Evolutionary conservation across 2,888 invertebrate genomes (phyloP).

Genomic region (Gymnoscelis rufifasciata): DNA sequence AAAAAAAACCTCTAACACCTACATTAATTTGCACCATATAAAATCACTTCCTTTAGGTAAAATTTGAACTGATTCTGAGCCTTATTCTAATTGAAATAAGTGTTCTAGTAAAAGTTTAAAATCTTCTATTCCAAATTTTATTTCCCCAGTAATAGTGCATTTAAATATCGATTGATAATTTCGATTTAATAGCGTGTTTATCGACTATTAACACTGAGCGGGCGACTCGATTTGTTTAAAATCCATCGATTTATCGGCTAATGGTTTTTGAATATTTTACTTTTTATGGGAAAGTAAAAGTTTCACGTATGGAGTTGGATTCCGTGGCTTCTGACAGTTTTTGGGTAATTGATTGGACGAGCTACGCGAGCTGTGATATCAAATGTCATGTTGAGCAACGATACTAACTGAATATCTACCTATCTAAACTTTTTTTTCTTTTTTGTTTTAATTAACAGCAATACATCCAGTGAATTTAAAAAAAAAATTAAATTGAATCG

Average conservation of each 20-base stretch:
- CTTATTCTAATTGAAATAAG: constrained; percentile 2
- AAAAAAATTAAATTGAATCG: no score
- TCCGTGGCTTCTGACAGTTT: not conserved
- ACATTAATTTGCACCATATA: constrained; percentile 20
- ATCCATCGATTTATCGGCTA: constrained; percentile 24
- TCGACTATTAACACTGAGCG: constrained; percentile 22
- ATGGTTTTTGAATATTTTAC: constrained; percentile 11
- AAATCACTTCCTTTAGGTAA: constrained; percentile 7
- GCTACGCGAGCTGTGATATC: no score
- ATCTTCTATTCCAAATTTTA: constrained; percentile 10
- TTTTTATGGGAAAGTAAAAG: constrained; percentile 11
- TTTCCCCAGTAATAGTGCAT: constrained; percentile 3
- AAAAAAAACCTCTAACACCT: constrained; percentile 17
- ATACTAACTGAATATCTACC: no score
- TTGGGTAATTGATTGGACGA: no score
- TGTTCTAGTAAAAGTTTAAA: constrained; percentile 1
- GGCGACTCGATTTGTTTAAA: constrained; percentile 27
- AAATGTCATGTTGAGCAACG: no score
- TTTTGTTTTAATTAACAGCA: no score
- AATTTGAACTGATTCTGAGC: constrained; percentile 8
- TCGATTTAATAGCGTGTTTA: constrained; percentile 27
- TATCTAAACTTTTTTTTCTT: no score
- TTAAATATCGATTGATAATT: constrained; percentile 22
- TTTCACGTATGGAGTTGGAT: constrained; percentile 1
- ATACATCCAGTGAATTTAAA: no score